Conservation (phyloP, 2,888 invertebrate genomes). For the Dichetophora obliterata region DNA sequence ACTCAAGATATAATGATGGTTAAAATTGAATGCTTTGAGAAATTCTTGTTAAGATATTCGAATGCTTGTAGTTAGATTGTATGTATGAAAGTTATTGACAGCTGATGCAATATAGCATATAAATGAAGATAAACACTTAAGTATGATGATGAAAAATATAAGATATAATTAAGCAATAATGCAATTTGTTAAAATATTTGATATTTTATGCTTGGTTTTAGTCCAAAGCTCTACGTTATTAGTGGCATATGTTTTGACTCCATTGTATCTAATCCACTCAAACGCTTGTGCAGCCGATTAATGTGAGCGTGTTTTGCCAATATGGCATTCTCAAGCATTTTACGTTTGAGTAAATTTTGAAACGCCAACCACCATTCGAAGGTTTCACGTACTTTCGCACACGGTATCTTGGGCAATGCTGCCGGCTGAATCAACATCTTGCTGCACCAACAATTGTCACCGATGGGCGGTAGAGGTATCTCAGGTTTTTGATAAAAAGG, state of each 20-base stretch:
- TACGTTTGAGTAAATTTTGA: slow-evolving; percentile 59
- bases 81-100: not conserved
- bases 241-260: slow-evolving; percentile 34
- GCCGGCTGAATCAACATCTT: slow-evolving; percentile 68
- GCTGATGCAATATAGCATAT: not conserved
- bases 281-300: slow-evolving; percentile 57
- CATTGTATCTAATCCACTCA: slow-evolving; percentile 41
- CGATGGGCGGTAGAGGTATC: slow-evolving; percentile 60
- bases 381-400: slow-evolving; percentile 63
- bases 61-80: not conserved
- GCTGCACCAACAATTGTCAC: slow-evolving; percentile 67
- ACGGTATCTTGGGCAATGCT: slow-evolving; percentile 56
- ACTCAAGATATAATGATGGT: slow-evolving; percentile 30
- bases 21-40: slow-evolving; percentile 1
- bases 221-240: slow-evolving; percentile 26
- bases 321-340: slow-evolving; percentile 58
- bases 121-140: not conserved
- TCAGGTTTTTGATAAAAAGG: slow-evolving; percentile 48
- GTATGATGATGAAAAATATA: not conserved
- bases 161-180: not conserved
- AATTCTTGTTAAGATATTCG: not conserved
- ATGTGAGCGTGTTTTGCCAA: slow-evolving; percentile 56
- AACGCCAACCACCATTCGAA: slow-evolving; percentile 59
- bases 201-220: not conserved
- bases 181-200: not conserved